Evolutionary conservation across 2,888 invertebrate species (phyloP).

Genomic region (Yponomeuta evonymella): DNA sequence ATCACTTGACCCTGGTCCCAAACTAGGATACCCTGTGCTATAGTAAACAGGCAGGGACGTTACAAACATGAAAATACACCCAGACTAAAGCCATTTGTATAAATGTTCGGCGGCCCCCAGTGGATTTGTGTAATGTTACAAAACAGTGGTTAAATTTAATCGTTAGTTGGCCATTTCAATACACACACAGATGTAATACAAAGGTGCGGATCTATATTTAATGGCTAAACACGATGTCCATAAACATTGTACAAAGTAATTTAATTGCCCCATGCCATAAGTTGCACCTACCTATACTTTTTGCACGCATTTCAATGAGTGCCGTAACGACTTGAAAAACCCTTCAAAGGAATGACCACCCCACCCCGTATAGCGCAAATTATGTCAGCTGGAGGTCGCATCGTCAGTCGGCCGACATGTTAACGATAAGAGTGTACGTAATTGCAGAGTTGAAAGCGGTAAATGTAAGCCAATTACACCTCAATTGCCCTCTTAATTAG

Average conservation of each 20-base stretch:
- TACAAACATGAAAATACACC: no score
- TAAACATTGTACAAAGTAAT: neutral
- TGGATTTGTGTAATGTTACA: no score
- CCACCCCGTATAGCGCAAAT: neutral
- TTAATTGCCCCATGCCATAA: neutral
- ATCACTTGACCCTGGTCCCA: no score
- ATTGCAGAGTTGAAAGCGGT: conserved; percentile 15
- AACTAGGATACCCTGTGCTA: no score
- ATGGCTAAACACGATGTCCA: neutral
- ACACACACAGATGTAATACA: no score
- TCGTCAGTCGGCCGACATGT: conserved; percentile 7
- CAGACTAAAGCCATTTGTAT: no score
- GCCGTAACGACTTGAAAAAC: neutral
- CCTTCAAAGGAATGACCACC: neutral
- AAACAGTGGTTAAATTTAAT: neutral
- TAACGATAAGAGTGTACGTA: conserved; percentile 10
- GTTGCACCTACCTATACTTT: neutral
- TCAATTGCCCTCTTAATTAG: conserved; percentile 17
- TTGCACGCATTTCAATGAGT: neutral
- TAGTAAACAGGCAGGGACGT: no score
- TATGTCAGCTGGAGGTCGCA: conserved; percentile 14
- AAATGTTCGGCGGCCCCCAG: no score
- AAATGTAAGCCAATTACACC: conserved; percentile 15
- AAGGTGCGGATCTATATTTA: neutral
- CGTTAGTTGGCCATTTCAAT: conserved; percentile 25